A percentile compares a stretch with the other conserved stretches of the same genome.
Evolutionary conservation across 2,888 invertebrate species (phyloP).

Genomic region (Thysanoteuthis rhombus): DNA sequence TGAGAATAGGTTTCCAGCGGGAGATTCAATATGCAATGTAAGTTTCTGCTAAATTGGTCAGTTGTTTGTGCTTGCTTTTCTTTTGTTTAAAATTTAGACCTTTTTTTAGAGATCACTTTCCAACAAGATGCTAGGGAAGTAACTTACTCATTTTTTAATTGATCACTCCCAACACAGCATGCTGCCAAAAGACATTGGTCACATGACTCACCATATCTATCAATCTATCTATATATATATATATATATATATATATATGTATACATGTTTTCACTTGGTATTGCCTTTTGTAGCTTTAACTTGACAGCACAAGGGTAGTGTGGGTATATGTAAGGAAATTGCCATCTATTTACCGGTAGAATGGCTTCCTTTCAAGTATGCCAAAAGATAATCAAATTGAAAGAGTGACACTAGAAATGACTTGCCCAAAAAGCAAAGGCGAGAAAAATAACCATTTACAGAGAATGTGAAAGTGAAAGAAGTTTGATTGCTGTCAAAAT

Average conservation of each 20-base stretch:
- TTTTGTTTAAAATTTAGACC: too few species aligned
- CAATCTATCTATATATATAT: not conserved
- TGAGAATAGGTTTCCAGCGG: too few species aligned
- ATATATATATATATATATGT: not conserved
- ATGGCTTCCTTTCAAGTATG: not conserved
- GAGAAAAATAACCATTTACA: not conserved
- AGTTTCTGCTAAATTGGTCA: too few species aligned
- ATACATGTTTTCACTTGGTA: not conserved
- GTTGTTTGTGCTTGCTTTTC: too few species aligned
- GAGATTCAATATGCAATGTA: too few species aligned
- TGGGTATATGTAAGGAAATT: not conserved
- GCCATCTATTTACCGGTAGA: not conserved
- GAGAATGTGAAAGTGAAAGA: not conserved
- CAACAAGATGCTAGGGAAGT: too few species aligned
- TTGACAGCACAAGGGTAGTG: not conserved
- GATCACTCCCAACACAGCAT: too few species aligned
- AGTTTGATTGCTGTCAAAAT: conserved; percentile 12
- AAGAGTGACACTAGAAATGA: not conserved
- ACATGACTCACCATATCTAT: too few species aligned
- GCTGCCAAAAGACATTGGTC: too few species aligned
- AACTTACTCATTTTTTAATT: too few species aligned
- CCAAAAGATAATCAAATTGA: not conserved
- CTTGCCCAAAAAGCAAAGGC: not conserved
- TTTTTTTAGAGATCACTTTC: too few species aligned
- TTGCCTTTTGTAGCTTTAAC: not conserved